Conservation (phyloP, 2,888 invertebrate species). For the Nephrocerus scutellatus region DNA sequence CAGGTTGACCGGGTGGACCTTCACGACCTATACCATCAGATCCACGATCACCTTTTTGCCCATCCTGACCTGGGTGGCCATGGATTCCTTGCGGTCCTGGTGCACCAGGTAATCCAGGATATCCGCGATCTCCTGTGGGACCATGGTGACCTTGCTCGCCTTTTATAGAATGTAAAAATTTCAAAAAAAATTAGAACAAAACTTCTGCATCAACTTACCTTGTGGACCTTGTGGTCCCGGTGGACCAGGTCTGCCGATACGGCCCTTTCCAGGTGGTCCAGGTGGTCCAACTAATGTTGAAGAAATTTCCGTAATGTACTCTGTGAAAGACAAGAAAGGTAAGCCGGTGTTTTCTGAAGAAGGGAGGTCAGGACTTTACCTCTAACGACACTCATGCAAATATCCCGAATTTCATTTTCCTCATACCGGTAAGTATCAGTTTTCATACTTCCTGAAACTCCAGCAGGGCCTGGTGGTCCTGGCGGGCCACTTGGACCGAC, state of each 20-base stretch:
- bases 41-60: slow-evolving; percentile 68
- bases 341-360: too few relatives aligned
- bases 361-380: slow-evolving; percentile 52
- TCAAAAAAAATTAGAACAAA: neutral
- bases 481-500: slow-evolving; percentile 48
- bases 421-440: slow-evolving; percentile 20
- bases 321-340: too few relatives aligned
- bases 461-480: slow-evolving; percentile 48
- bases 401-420: slow-evolving; percentile 67
- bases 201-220: slow-evolving; percentile 46
- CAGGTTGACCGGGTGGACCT: slow-evolving; percentile 55
- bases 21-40: slow-evolving; percentile 65
- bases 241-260: slow-evolving; percentile 62
- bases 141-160: slow-evolving; percentile 56
- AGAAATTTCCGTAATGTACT: slow-evolving; percentile 66
- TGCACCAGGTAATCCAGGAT: slow-evolving; percentile 63
- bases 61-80: slow-evolving; percentile 54
- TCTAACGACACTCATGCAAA: slow-evolving; percentile 71
- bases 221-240: slow-evolving; percentile 53
- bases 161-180: slow-evolving; percentile 19
- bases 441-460: slow-evolving; percentile 24
- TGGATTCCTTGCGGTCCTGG: slow-evolving; percentile 54
- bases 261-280: slow-evolving; percentile 59
- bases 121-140: slow-evolving; percentile 59
- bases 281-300: slow-evolving; percentile 57